Conservation (phyloP, 2,113 vertebrate species). For the Paramisgurnus dabryanus region DNA sequence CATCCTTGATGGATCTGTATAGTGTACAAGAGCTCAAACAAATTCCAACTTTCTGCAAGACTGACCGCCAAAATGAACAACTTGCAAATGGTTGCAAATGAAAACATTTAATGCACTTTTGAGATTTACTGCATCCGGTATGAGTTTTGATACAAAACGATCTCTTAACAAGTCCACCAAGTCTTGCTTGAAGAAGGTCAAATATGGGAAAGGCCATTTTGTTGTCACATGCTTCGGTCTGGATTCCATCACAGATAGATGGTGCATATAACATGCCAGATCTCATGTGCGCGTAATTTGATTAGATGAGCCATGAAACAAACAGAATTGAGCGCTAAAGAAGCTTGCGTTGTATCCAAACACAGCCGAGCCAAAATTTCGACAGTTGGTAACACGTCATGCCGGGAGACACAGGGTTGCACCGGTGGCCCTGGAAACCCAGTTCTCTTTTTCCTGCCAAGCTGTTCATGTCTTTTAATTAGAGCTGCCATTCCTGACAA, state of each 20-base stretch:
- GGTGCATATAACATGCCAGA: background rate
- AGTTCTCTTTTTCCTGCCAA: conserved; percentile 51
- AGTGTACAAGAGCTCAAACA: conserved; percentile 45
- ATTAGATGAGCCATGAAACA: conserved; percentile 36
- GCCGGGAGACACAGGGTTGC: conserved; percentile 56
- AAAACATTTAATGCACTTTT: background rate
- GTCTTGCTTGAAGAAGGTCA: no score
- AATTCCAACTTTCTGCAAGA: conserved; percentile 52
- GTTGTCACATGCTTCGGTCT: background rate
- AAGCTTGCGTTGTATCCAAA: background rate
- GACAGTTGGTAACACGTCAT: conserved; percentile 32
- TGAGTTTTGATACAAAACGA: no score
- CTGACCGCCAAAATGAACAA: conserved; percentile 44
- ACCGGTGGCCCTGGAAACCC: conserved; percentile 60
- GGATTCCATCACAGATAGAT: background rate
- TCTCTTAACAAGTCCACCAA: no score
- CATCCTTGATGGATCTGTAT: conserved; percentile 30
- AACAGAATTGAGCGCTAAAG: conserved; percentile 8
- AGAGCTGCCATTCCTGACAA: conserved; percentile 66
- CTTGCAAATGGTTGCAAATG: conserved; percentile 26
- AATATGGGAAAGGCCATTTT: no score
- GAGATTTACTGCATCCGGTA: background rate
- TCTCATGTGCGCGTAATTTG: background rate
- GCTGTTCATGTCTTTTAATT: conserved; percentile 64
- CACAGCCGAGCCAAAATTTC: background rate